Percentiles rank a stretch among this genome's conserved stretches.
phyloP scores from a whole-genome alignment of 1,140 invertebrate species.

The Physella acuta region DNA sequence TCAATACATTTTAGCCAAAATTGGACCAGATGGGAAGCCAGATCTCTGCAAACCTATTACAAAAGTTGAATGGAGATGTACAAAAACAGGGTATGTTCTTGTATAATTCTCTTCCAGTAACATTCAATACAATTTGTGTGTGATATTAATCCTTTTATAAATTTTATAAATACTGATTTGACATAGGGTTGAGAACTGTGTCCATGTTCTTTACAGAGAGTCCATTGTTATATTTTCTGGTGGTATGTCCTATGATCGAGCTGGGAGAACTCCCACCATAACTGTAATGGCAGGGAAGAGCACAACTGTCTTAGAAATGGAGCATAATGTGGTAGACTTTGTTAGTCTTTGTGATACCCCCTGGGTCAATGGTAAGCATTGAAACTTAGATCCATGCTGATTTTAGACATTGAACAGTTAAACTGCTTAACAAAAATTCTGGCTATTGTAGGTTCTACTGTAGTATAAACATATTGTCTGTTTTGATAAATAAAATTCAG shows the following conservation, averaged over 20 bases:
- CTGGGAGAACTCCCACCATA: constrained; percentile 85
- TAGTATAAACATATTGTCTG: too few relatives aligned
- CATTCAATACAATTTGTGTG: too few relatives aligned
- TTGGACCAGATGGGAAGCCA: constrained; percentile 66
- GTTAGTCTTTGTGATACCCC: constrained; percentile 91
- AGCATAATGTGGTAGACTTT: constrained; percentile 96
- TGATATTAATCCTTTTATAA: too few relatives aligned
- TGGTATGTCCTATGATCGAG: constrained; percentile 85
- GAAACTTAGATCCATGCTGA: too few relatives aligned
- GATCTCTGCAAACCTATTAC: constrained; percentile 77
- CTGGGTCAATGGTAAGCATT: constrained; percentile 79
- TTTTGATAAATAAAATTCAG: too few relatives aligned
- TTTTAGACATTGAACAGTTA: too few relatives aligned
- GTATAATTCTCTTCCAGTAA: too few relatives aligned
- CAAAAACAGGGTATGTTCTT: constrained; percentile 85
- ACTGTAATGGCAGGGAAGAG: constrained; percentile 76
- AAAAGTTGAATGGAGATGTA: constrained; percentile 93
- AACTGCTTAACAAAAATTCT: too few relatives aligned
- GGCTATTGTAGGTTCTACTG: too few relatives aligned
- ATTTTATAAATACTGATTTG: too few relatives aligned
- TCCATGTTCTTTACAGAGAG: constrained; percentile 69
- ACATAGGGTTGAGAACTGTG: too few relatives aligned
- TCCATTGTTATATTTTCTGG: constrained; percentile 92
- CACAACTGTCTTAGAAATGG: constrained; percentile 98
- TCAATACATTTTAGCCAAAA: constrained; percentile 84